Conservation (phyloP, 2,797 vertebrate genomes). For the Rhinogobio ventralis region DNA sequence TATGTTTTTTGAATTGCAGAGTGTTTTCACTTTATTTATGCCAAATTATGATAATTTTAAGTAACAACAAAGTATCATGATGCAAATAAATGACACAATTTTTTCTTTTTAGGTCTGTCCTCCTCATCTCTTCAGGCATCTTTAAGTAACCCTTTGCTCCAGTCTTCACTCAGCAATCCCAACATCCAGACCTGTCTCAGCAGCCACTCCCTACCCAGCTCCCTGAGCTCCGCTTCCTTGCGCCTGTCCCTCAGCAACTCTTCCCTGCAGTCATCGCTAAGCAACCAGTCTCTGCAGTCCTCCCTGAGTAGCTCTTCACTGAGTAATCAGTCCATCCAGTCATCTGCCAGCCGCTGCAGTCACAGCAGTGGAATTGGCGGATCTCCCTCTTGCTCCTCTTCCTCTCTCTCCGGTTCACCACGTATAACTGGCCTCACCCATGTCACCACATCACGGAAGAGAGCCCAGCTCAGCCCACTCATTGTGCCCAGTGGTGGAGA, state of each 20-base stretch:
- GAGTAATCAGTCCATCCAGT: constrained; percentile 72
- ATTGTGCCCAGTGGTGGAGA: constrained; percentile 79
- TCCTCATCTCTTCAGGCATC: constrained; percentile 78
- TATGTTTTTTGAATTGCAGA: constrained; percentile 62
- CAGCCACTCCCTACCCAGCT: constrained; percentile 65
- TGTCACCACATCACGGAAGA: constrained; percentile 73
- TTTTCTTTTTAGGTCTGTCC: constrained; percentile 78
- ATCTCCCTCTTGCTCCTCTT: constrained; percentile 66
- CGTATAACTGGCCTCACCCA: constrained; percentile 58
- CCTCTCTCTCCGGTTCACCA: constrained; percentile 66
- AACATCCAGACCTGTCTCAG: constrained; percentile 68
- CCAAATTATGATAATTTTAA: not conserved
- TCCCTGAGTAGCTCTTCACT: constrained; percentile 73
- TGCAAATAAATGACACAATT: not conserved
- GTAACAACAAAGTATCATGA: not conserved
- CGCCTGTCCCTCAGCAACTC: constrained; percentile 82
- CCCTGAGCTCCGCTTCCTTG: constrained; percentile 77
- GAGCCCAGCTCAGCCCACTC: constrained; percentile 83
- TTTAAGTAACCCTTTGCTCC: constrained; percentile 65
- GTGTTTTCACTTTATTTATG: not conserved
- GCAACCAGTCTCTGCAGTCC: constrained; percentile 72
- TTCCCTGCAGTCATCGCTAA: constrained; percentile 80
- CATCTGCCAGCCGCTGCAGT: constrained; percentile 71
- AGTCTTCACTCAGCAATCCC: constrained; percentile 69
- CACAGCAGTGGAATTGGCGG: constrained; percentile 69